These are phyloP conservation scores for Mesoclemmys tuberculata DNA, from an alignment of 2,113 vertebrate species.

Conservation along the genomic window DNA sequence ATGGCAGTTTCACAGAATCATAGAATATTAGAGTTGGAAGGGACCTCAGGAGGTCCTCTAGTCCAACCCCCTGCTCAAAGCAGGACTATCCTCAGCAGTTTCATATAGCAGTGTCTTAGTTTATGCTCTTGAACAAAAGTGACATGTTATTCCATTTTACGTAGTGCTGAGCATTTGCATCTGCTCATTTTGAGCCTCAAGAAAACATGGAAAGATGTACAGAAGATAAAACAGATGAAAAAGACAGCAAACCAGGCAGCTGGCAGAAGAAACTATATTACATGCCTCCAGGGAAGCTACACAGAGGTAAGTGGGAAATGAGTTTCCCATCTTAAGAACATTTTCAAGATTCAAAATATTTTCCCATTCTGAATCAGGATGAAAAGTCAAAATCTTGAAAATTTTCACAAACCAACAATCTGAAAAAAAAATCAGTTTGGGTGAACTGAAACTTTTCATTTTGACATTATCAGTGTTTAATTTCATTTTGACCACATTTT, in stretches of 20 bases:
- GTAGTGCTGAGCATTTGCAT: not conserved
- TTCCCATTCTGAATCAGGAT: not conserved
- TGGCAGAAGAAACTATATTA: not conserved
- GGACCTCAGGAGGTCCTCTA: too few relatives aligned
- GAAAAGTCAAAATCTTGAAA: not conserved
- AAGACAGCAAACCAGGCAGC: not conserved
- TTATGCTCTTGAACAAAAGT: not conserved
- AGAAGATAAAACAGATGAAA: not conserved
- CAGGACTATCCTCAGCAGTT: too few relatives aligned
- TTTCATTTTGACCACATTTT: not conserved
- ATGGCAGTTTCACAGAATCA: too few relatives aligned
- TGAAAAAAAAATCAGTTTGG: not conserved
- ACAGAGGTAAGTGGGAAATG: not conserved
- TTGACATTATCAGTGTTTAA: not conserved
- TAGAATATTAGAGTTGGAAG: too few relatives aligned
- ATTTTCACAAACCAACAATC: not conserved
- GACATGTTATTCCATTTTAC: not conserved
- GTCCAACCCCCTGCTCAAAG: too few relatives aligned
- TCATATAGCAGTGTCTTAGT: not conserved
- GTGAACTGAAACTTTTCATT: not conserved
- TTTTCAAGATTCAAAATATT: not conserved
- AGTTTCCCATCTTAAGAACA: too few relatives aligned
- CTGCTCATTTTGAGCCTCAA: not conserved
- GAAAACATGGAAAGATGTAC: not conserved
- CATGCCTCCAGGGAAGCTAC: not conserved